A percentile compares a stretch with the other conserved stretches of the same genome.
Evolutionary conservation across 1,140 invertebrate species (phyloP).

Genomic region (Euwallacea fornicatus): DNA sequence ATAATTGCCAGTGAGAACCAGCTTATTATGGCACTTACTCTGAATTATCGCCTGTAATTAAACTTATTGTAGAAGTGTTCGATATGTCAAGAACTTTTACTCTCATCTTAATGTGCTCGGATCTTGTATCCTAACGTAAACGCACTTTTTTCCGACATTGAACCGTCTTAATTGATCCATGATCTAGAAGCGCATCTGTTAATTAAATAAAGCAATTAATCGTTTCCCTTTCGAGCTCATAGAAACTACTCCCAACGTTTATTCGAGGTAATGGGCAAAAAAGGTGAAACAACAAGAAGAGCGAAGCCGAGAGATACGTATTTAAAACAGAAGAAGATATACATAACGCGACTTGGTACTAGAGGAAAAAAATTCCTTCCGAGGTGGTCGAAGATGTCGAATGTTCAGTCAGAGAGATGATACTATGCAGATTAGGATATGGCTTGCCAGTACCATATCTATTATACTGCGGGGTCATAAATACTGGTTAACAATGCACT

Average conservation of each 20-base stretch:
- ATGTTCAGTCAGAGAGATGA: not conserved
- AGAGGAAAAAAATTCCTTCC: not conserved
- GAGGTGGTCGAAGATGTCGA: not conserved
- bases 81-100: slow-evolving; percentile 7
- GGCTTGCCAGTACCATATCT: too few relatives aligned
- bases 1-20: not conserved
- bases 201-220: slow-evolving; percentile 8
- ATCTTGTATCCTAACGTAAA: not conserved
- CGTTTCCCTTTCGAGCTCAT: slow-evolving; percentile 4
- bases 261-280: not conserved
- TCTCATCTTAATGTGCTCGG: not conserved
- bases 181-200: slow-evolving; percentile 2
- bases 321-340: not conserved
- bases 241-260: not conserved
- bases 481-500: too few relatives aligned
- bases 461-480: too few relatives aligned
- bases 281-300: not conserved
- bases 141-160: not conserved
- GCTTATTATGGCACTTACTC: slow-evolving; percentile 1
- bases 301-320: not conserved
- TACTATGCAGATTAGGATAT: not conserved
- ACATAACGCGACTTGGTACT: not conserved
- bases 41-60: slow-evolving; percentile 3
- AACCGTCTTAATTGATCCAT: slow-evolving; percentile 5
- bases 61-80: slow-evolving; percentile 4